phyloP scores from a whole-genome alignment of 2,888 invertebrate genomes.

The Tineola bisselliella region DNA sequence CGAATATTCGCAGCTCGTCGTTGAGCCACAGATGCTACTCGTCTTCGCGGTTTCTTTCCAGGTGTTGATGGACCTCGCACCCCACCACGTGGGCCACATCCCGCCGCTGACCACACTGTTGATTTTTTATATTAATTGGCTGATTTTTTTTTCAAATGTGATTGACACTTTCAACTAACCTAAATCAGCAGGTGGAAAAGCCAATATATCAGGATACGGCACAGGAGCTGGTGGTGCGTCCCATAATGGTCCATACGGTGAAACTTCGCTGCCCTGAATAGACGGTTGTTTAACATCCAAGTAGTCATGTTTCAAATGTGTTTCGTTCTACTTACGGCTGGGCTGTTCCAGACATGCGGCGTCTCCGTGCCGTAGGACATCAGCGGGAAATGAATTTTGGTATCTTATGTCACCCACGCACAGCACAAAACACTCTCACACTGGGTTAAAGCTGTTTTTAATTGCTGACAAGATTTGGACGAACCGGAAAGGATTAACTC shows the following conservation, averaged over 20 bases:
- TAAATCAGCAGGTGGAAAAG: slow-evolving; percentile 74
- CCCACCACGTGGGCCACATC: slow-evolving; percentile 33
- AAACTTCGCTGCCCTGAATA: slow-evolving; percentile 55
- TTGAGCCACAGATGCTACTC: slow-evolving; percentile 91
- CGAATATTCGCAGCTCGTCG: slow-evolving; percentile 92
- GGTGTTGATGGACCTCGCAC: slow-evolving; percentile 42
- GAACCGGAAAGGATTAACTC: slow-evolving; percentile 19
- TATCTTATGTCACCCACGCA: slow-evolving; percentile 23
- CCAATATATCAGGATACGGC: slow-evolving; percentile 76
- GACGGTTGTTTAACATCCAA: too few species aligned
- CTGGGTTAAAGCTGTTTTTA: slow-evolving; percentile 15
- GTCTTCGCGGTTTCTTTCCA: slow-evolving; percentile 82
- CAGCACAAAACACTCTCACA: slow-evolving; percentile 26
- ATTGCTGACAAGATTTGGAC: slow-evolving; percentile 17
- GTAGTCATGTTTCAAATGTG: background rate
- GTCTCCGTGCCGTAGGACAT: slow-evolving; percentile 66
- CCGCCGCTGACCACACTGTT: slow-evolving; percentile 58
- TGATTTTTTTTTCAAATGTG: background rate
- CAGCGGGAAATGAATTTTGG: slow-evolving; percentile 68
- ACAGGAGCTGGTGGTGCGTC: slow-evolving; percentile 71
- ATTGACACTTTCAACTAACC: slow-evolving; percentile 25
- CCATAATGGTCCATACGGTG: slow-evolving; percentile 71
- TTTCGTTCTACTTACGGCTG: slow-evolving; percentile 36
- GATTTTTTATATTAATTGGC: background rate
- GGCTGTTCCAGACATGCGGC: slow-evolving; percentile 65